These are phyloP conservation scores for Erinaceus europaeus DNA, from an alignment of 2,113 vertebrate genomes.

Conservation along the genomic window DNA sequence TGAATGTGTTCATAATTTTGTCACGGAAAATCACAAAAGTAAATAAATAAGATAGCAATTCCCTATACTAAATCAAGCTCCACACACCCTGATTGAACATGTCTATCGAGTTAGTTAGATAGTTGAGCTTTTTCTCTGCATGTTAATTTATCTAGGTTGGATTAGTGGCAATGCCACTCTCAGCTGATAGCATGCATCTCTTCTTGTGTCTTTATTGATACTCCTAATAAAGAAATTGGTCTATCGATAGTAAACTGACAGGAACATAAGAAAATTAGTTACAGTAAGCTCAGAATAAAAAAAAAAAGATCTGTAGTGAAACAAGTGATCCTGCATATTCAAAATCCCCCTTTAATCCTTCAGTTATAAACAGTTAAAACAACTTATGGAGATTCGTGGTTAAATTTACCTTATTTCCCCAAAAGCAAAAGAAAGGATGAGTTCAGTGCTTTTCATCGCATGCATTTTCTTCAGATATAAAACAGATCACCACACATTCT, in stretches of 20 bases:
- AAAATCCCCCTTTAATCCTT: conserved; percentile 33
- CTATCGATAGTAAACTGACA: not conserved
- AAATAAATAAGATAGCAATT: not conserved
- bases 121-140: not conserved
- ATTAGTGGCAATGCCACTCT: not conserved
- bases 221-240: not conserved
- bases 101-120: not conserved
- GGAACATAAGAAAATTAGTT: conserved; percentile 18
- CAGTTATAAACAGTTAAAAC: not conserved
- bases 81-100: not conserved
- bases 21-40: not conserved
- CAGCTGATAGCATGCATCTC: not conserved
- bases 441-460: not conserved
- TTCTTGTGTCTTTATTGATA: conserved; percentile 23
- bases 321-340: not conserved
- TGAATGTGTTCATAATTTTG: not conserved
- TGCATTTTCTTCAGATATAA: not conserved
- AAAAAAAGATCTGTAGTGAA: not conserved
- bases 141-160: not conserved
- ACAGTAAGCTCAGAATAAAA: not conserved
- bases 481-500: not conserved
- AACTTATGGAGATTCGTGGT: not conserved
- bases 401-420: conserved; percentile 10
- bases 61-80: not conserved
- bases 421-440: not conserved